phyloP scores from a whole-genome alignment of 2,888 invertebrate genomes.

The Chaetogeoica ovagalla region DNA sequence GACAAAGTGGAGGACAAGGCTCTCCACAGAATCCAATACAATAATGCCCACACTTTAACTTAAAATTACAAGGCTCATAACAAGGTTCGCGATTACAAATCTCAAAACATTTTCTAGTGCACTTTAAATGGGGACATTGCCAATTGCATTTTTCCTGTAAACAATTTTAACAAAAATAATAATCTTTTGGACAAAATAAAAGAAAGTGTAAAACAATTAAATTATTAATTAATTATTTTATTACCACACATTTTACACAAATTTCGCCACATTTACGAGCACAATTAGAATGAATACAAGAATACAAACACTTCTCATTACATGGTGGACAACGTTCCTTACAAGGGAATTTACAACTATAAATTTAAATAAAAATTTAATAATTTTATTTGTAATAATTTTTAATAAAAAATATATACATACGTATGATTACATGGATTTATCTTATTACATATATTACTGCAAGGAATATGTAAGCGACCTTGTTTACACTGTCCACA shows the following conservation, averaged over 20 bases:
- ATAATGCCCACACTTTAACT: slow-evolving; percentile 54
- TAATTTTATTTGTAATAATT: neutral
- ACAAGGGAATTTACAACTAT: slow-evolving; percentile 64
- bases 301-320: slow-evolving; percentile 61
- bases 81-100: slow-evolving; percentile 54
- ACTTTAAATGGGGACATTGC: slow-evolving; percentile 54
- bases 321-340: slow-evolving; percentile 66
- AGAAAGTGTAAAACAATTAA: slow-evolving; percentile 55
- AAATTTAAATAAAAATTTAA: slow-evolving; percentile 46
- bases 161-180: neutral
- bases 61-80: slow-evolving; percentile 52
- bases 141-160: slow-evolving; percentile 57
- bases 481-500: slow-evolving; percentile 66
- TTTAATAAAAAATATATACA: slow-evolving; percentile 55
- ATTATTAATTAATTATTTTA: neutral
- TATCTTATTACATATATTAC: slow-evolving; percentile 63
- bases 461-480: slow-evolving; percentile 66
- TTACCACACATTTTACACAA: slow-evolving; percentile 59
- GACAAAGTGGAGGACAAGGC: slow-evolving; percentile 61
- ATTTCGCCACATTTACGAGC: slow-evolving; percentile 60
- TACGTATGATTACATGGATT: slow-evolving; percentile 69
- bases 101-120: slow-evolving; percentile 55
- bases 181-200: no score
- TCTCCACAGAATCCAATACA: slow-evolving; percentile 56
- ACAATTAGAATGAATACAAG: slow-evolving; percentile 65